Evolutionary conservation across 2,888 invertebrate species (phyloP), one percentile per base, ranked within the genome.

Genomic region (Sisyra terminalis): DNA sequence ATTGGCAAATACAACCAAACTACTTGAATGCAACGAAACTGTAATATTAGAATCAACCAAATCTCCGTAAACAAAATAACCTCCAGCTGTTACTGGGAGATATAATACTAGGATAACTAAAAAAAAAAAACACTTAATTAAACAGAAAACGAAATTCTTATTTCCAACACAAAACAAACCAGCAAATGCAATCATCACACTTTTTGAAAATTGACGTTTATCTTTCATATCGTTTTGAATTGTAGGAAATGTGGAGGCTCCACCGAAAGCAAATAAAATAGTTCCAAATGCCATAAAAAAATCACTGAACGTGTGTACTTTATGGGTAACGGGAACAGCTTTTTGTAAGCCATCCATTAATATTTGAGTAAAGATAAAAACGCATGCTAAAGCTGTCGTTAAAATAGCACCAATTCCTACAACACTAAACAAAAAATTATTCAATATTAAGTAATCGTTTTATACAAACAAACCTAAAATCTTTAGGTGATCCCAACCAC

Each of bases 181-280:
- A 18, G 62, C 44, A 54, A 78, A 81, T 18, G 75, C 75, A 46
- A 72, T 66, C 14, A 68, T 55, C 14, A 80, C 64, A 45, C 78
- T 71, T 47, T 63, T 67, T n/a, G 72, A 65, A 56, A 83, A 83
- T 51, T 77, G 66, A 5, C 60, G 60, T 51, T 75, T 75, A 46
- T 78, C 69, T 15, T 60, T 60, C 82, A 83, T 84, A 52, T 84
- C 83, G 50, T 81, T 79, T 56, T 83, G 83, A 42, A 84, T 78
- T 1, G 82, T 83, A 2, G 83, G 83, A 59, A 84, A 84, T 2
- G 78, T 73, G 1, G 79, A 75, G 5, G 79, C 79, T 2, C 81
- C 81, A 4, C 80, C 79, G 53, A 78, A 80, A 0, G 79, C 70
- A 55, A 80, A 82, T 56, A 78, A 63, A 44, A 81, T 71, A 6